Evolutionary conservation across 2,113 vertebrate genomes (phyloP), one percentile per base, ranked within the genome.

Genomic region (Dromiciops gliroides): DNA sequence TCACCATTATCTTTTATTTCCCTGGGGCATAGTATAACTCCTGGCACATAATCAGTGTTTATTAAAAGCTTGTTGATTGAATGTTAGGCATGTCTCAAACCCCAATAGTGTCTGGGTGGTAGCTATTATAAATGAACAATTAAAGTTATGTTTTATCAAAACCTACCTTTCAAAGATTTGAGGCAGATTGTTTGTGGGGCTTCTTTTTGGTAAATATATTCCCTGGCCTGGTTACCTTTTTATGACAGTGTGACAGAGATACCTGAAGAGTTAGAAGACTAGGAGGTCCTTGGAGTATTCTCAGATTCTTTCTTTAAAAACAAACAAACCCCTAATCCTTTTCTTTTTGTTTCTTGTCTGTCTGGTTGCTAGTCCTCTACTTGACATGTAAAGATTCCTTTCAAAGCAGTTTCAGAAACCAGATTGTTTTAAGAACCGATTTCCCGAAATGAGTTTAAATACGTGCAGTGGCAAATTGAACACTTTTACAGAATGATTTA

Each of bases 251-350:
- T 91, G 60, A 23, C 48, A 91, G 91, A 51, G 26, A 19, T 94
- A 14, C 1, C 50, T 47, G 47, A 50, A 93, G 24, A 31, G 44
- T 95, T 67, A 75, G 75, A 95, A 83, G 96, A 67, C 24, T 49
- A 50, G 92, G 92, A 67, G 31, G 48, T 94, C 14, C 49, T 92
- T 92, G 95, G 94, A 90, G 47, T 89, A 23, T 95, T 95, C 93
- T 83, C 52, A 93, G 91, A 93, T 89, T 94, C 89, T 95, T 88
- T 53, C n/a, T 90, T 37, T 44, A 25, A 60, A 51, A 48, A 22
- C 91, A 94, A 93, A 23, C 92, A 89, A 25, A 88, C 4, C 26
- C 16, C 3, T 44, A 26, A n/a, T n/a, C 12, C 7, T 50, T 48
- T 23, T 89, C 26, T 53, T 90, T 94, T 93, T 91, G 25, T 52